Conservation (phyloP, 2,797 vertebrate species). For the Nasua narica region DNA sequence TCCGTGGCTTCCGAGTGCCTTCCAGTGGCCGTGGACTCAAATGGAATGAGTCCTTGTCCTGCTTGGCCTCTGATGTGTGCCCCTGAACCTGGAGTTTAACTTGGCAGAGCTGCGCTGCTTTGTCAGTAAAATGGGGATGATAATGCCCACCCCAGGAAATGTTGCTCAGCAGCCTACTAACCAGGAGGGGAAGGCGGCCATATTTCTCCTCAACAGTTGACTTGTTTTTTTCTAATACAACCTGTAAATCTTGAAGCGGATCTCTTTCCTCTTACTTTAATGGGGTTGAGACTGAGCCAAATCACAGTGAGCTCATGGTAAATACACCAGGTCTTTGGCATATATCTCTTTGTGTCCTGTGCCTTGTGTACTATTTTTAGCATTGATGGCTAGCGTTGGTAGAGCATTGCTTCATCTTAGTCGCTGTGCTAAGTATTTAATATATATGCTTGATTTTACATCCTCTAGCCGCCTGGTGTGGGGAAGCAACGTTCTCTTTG, state of each 20-base stretch:
- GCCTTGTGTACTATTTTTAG: neutral
- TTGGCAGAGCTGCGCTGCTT: neutral
- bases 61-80: neutral
- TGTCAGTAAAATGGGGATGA: neutral
- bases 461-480: neutral
- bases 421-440: neutral
- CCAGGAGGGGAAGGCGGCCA: fast-evolving
- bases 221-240: neutral
- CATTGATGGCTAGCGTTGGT: neutral
- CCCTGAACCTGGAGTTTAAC: neutral
- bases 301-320: neutral
- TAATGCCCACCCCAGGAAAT: neutral
- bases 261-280: neutral
- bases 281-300: neutral
- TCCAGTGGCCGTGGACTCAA: neutral
- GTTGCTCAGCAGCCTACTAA: neutral
- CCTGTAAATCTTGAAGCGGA: neutral
- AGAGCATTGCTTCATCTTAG: neutral
- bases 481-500: neutral
- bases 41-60: neutral
- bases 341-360: neutral
- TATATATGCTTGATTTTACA: neutral
- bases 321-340: neutral
- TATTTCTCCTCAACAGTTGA: neutral
- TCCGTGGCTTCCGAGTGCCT: neutral